Base-by-base conservation (phyloP, 1,140 invertebrate species). In the Drosophila sturtevanti region DNA sequence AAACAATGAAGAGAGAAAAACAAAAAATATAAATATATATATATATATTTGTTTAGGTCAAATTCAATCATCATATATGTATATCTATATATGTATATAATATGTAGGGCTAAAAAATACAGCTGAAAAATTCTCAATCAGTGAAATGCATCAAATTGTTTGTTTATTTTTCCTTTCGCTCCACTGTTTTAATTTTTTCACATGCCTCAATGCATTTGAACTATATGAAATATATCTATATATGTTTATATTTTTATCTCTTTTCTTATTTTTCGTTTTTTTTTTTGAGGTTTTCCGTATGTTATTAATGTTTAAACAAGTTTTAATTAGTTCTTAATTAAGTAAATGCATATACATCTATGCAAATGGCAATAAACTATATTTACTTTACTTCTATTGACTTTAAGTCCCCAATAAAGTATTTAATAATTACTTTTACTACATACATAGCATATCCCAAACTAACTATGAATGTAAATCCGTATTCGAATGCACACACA, bases 31-130 rank as follows among this genome's bases (percentile, higher is more conserved):
- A 44, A 44, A 44, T 9, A 44, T 2, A 14, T 14, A n/a, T 14
- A 21, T 21, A 48, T 48, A 48, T 48, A 48, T 48, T 48, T 48
- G 41, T 48, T 48, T 48, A 48, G 41, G 35, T 38, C 58, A 74
- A 56, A 75, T 75, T 74, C 67, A 75, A 75, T 75, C 72, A 74
- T 75, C 67, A 75, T 75, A 62, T 74, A 74, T 60, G 7, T 31
- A 24, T 24, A 24, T 66, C 66, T 75, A 31, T 31, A 24, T 24
- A 24, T 66, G 66, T 75, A 73, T 64, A 73, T 54, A 21, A 65
- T 44, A 16, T 44, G 18, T 48, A 21, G 51, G 9, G 16, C 41
- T 18, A 21, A 54, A 22, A 52, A 68, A 70, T 51, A 31, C 31
- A 51, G 34, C 12, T 16, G 18, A 63, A 65, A 59, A 38, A 60